Conservation (phyloP, 2,888 invertebrate genomes). For the Leptinotarsa haldemani region DNA sequence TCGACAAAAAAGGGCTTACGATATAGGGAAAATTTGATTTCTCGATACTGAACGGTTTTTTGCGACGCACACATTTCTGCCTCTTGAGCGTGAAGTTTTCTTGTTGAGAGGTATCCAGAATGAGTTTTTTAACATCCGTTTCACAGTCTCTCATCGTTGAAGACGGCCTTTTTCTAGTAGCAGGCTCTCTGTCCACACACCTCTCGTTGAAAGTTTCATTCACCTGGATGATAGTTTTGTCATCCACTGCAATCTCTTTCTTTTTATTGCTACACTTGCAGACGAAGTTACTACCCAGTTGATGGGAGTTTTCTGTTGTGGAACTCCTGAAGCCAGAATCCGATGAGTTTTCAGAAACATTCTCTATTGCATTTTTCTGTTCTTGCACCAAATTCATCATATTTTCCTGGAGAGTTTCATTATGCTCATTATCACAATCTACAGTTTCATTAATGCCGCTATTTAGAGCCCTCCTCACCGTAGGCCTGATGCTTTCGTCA, state of each 20-base stretch:
- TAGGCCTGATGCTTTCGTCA: conserved; percentile 64
- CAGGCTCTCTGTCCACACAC: conserved; percentile 57
- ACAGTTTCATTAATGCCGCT: conserved; percentile 50
- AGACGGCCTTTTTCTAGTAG: conserved; percentile 50
- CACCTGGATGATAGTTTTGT: conserved; percentile 62
- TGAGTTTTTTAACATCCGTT: conserved; percentile 47
- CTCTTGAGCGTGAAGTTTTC: conserved; percentile 65
- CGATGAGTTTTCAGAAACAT: conserved; percentile 54
- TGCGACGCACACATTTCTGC: conserved; percentile 71
- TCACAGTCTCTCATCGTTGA: conserved; percentile 38
- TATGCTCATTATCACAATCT: conserved; percentile 54
- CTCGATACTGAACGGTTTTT: conserved; percentile 59
- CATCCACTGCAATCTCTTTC: conserved; percentile 40
- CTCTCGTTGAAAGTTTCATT: conserved; percentile 62
- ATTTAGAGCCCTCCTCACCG: conserved; percentile 52
- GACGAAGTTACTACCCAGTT: conserved; percentile 57
- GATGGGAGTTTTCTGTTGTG: conserved; percentile 57
- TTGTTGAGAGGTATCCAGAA: conserved; percentile 50
- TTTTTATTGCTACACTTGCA: conserved; percentile 59
- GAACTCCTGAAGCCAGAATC: conserved; percentile 63
- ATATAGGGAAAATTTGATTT: conserved; percentile 36
- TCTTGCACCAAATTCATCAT: conserved; percentile 54
- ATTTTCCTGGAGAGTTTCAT: conserved; percentile 58
- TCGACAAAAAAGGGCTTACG: conserved; percentile 25
- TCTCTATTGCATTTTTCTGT: conserved; percentile 43